These are phyloP conservation scores for Alcis repandata DNA, from an alignment of 2,888 invertebrate genomes.

Conservation along the genomic window DNA sequence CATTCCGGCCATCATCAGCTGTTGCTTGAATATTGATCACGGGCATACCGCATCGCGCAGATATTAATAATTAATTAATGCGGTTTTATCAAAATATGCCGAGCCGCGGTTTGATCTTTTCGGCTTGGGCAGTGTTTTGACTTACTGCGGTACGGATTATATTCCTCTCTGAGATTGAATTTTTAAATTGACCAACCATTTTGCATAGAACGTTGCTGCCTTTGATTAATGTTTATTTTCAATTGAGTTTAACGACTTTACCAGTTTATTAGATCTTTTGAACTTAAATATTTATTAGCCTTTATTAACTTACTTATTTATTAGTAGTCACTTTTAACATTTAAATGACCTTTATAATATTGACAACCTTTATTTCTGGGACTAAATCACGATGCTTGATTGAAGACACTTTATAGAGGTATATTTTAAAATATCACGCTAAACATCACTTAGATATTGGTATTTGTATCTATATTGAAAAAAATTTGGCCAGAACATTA, in stretches of 20 bases:
- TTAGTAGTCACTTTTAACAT: no score
- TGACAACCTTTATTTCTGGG: no score
- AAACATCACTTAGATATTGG: no score
- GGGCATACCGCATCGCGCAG: constrained; percentile 50
- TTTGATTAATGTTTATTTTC: neutral
- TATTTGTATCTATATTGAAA: no score
- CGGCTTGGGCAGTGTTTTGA: constrained; percentile 15
- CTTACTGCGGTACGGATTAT: constrained; percentile 29
- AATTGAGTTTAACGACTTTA: neutral
- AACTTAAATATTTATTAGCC: neutral
- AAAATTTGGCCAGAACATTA: no score
- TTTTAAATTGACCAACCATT: constrained; percentile 42
- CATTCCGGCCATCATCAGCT: constrained; percentile 49
- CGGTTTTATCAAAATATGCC: constrained; percentile 36
- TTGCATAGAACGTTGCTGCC: constrained; percentile 3
- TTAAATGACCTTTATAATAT: no score
- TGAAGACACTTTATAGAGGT: no score
- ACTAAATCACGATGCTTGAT: no score
- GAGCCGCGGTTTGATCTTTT: constrained; percentile 29
- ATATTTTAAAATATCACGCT: no score
- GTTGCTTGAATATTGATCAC: constrained; percentile 58
- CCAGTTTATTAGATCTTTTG: neutral
- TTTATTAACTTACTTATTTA: neutral
- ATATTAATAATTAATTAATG: constrained; percentile 55
- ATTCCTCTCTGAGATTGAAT: constrained; percentile 45